Evolutionary conservation across 2,888 invertebrate genomes (phyloP).

Genomic region (Andrena fulva): DNA sequence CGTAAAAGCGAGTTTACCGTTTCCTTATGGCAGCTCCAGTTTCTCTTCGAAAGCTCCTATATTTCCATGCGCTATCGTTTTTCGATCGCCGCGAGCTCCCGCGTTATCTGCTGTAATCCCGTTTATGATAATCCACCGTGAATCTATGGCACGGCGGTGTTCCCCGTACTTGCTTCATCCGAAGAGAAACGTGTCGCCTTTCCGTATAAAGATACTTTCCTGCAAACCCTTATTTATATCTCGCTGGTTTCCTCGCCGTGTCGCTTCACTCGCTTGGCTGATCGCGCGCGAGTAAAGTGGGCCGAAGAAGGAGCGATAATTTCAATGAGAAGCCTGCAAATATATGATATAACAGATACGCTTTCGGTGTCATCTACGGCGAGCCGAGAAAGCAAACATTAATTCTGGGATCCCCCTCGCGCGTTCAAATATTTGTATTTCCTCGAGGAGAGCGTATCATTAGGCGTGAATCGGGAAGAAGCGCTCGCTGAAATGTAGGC

Average conservation of each 20-base stretch:
- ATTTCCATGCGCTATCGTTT: conserved; percentile 19
- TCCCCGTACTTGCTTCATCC: neutral
- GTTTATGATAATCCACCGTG: neutral
- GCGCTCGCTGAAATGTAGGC: conserved; percentile 40
- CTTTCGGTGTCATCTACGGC: conserved; percentile 45
- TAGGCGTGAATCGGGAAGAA: conserved; percentile 66
- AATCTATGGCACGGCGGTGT: neutral
- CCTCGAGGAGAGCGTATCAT: conserved; percentile 66
- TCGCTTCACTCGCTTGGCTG: conserved; percentile 7
- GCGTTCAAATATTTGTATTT: conserved; percentile 67
- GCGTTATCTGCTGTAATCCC: conserved; percentile 12
- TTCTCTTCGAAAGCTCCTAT: conserved; percentile 2
- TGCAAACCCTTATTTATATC: conserved; percentile 17
- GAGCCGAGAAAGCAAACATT: conserved; percentile 55
- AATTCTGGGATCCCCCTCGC: conserved; percentile 44
- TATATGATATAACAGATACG: conserved; percentile 39
- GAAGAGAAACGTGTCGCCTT: neutral
- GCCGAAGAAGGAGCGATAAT: conserved; percentile 52
- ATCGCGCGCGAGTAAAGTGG: conserved; percentile 29
- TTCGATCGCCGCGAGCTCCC: conserved; percentile 7
- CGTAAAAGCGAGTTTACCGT: neutral
- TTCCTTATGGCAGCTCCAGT: neutral
- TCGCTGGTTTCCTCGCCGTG: neutral
- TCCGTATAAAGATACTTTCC: neutral
- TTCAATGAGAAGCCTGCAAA: conserved; percentile 47